Conservation (phyloP, 2,888 invertebrate genomes). For the Mythimna pallens region DNA sequence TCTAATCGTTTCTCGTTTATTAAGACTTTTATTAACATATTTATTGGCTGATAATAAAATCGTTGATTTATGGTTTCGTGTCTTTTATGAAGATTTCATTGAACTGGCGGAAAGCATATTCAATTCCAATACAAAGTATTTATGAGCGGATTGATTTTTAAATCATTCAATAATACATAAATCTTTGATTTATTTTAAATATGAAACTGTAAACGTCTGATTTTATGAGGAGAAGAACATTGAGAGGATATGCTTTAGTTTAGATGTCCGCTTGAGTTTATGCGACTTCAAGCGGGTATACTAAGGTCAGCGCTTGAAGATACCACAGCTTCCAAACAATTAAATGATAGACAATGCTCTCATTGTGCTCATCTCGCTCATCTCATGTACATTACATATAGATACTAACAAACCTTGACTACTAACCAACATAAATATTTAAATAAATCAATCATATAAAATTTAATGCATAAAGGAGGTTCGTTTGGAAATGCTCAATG, state of each 20-base stretch:
- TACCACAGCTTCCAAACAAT: background rate
- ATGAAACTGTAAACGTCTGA: slow-evolving; percentile 33
- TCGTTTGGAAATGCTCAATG: background rate
- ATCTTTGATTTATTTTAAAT: slow-evolving; percentile 40
- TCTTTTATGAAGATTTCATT: slow-evolving; percentile 40
- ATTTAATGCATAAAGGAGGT: background rate
- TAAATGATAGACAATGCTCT: background rate
- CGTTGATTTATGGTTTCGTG: slow-evolving; percentile 53
- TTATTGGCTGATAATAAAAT: slow-evolving; percentile 55
- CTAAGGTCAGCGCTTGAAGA: background rate
- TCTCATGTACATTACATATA: background rate
- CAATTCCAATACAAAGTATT: slow-evolving; percentile 43
- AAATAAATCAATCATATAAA: background rate
- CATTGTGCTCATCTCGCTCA: background rate
- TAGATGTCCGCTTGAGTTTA: background rate
- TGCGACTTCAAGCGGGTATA: background rate
- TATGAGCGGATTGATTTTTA: slow-evolving; percentile 49
- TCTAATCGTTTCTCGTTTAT: slow-evolving; percentile 41
- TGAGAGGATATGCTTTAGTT: background rate
- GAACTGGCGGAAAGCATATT: slow-evolving; percentile 39
- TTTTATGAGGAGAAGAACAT: slow-evolving; percentile 13
- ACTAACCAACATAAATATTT: background rate
- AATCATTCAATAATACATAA: slow-evolving; percentile 42
- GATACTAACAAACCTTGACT: background rate
- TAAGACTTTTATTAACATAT: slow-evolving; percentile 50